phyloP scores from a whole-genome alignment of 2,797 vertebrate genomes.

The Dryobates pubescens region DNA sequence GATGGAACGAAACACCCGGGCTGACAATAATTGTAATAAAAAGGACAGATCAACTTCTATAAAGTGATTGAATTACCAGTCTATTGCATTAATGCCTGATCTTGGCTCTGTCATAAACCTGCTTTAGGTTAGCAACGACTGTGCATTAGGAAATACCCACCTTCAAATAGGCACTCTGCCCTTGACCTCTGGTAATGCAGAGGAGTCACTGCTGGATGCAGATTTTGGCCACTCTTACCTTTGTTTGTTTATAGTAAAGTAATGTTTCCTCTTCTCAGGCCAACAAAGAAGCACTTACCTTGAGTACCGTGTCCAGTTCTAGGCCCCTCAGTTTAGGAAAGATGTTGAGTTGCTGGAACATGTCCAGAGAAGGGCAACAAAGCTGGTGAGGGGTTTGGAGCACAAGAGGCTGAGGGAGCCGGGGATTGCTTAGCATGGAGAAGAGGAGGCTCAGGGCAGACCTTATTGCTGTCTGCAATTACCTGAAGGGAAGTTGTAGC shows the following conservation, averaged over 20 bases:
- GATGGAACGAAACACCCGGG: conserved; percentile 94
- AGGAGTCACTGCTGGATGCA: neutral
- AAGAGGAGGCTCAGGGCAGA: too few relatives aligned
- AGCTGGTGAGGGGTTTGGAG: too few relatives aligned
- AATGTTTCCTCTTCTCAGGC: neutral
- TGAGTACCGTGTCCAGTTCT: too few relatives aligned
- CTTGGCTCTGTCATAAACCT: conserved; percentile 77
- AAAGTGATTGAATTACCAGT: conserved; percentile 96
- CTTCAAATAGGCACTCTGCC: conserved; percentile 80
- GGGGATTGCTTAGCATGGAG: too few relatives aligned
- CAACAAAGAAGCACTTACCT: neutral
- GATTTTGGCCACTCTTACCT: neutral
- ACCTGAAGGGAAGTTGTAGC: too few relatives aligned
- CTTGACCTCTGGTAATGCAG: conserved; percentile 75
- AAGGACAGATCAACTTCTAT: conserved; percentile 94
- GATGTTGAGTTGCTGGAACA: too few relatives aligned
- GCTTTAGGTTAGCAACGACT: conserved; percentile 70
- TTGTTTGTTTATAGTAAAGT: neutral
- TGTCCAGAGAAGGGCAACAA: too few relatives aligned
- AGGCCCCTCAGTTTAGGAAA: too few relatives aligned
- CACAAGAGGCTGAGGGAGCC: too few relatives aligned
- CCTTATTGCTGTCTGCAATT: too few relatives aligned
- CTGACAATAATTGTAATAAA: conserved; percentile 98
- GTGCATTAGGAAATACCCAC: conserved; percentile 78
- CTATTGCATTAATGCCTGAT: conserved; percentile 92